phyloP scores from a whole-genome alignment of 1,140 invertebrate genomes.

The Hirudo medicinalis region DNA sequence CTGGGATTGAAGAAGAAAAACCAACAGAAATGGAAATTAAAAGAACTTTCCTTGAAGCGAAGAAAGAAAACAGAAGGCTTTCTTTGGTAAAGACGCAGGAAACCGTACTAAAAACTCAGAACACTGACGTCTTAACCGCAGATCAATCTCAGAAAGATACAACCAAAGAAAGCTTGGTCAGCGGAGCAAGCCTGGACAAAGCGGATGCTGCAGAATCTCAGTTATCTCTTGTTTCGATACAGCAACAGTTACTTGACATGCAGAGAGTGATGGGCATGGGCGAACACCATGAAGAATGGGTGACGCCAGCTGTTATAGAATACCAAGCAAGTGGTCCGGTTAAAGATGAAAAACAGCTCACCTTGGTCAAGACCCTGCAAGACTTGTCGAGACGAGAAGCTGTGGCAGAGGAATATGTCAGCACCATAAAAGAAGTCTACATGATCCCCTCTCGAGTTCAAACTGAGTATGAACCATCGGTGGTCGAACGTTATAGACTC shows the following conservation, averaged over 20 bases:
- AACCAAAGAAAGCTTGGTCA: conserved; percentile 16
- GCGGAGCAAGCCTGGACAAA: background rate
- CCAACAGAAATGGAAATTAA: conserved; percentile 21
- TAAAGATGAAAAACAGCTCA: conserved; percentile 20
- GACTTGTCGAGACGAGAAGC: conserved; percentile 14
- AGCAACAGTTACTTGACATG: conserved; percentile 17
- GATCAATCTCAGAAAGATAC: conserved; percentile 14
- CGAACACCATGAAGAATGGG: conserved; percentile 15
- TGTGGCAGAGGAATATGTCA: conserved; percentile 19
- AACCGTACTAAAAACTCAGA: conserved; percentile 11
- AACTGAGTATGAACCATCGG: conserved; percentile 17
- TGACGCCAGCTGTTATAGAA: conserved; percentile 19
- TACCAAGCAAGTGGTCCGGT: conserved; percentile 10
- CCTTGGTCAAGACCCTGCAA: conserved; percentile 12
- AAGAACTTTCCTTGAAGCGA: conserved; percentile 11
- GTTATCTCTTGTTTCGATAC: conserved; percentile 14
- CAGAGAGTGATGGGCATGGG: conserved; percentile 17
- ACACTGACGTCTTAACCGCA: conserved; percentile 11
- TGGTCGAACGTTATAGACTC: conserved; percentile 17
- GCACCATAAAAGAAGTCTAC: conserved; percentile 21
- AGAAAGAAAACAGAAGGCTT: conserved; percentile 11
- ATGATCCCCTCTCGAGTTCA: conserved; percentile 18
- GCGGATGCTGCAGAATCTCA: conserved; percentile 6
- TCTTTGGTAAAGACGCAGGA: conserved; percentile 18
- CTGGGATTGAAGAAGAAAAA: conserved; percentile 6